These are phyloP conservation scores for Noctilio leporinus DNA, from an alignment of 2,113 vertebrate genomes.

Conservation along the genomic window DNA sequence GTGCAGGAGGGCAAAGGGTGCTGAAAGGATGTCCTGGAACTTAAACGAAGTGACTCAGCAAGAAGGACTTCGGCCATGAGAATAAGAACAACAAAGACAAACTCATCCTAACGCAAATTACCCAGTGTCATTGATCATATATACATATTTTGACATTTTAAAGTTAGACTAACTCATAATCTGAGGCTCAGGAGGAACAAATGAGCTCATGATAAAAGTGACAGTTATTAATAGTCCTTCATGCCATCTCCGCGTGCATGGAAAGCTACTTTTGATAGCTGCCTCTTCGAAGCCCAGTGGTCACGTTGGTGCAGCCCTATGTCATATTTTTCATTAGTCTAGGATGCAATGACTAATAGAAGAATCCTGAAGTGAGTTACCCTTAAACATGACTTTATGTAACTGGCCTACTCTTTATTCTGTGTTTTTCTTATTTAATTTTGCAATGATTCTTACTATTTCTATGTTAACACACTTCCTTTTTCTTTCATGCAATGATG, in stretches of 20 bases:
- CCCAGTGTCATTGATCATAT: background rate
- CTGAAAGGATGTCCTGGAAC: background rate
- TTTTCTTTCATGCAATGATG: background rate
- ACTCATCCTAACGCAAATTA: background rate
- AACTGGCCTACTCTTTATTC: background rate
- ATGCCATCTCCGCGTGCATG: background rate
- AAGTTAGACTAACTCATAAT: background rate
- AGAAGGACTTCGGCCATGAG: background rate
- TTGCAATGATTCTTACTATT: background rate
- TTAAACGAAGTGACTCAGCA: background rate
- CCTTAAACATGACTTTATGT: background rate
- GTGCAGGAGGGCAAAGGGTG: background rate
- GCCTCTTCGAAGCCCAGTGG: background rate
- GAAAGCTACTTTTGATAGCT: background rate
- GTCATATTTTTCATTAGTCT: background rate
- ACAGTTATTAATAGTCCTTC: background rate
- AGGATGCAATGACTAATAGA: background rate
- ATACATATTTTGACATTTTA: background rate
- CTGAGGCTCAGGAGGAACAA: background rate
- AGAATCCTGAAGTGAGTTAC: background rate
- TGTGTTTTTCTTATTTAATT: background rate
- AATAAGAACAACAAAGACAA: background rate
- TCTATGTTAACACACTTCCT: background rate
- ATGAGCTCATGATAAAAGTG: background rate
- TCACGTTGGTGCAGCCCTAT: background rate